Base-by-base conservation (phyloP, 2,797 vertebrate species). In the Eutrigla gurnardus region DNA sequence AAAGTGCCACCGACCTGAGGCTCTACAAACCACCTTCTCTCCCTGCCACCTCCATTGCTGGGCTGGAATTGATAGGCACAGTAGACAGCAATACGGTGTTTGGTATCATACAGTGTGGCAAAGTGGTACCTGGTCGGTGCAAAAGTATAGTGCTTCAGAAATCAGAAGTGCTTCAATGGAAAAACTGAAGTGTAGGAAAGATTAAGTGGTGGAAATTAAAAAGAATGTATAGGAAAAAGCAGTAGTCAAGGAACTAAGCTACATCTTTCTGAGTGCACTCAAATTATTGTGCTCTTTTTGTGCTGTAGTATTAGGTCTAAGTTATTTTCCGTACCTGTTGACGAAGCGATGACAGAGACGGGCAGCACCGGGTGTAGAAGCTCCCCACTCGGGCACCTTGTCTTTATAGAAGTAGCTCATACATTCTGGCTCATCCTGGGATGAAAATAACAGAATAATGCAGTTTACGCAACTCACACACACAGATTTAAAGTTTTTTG, bases 21-120 rank as follows among this genome's bases (percentile, higher is more conserved):
- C 82, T 95, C 95, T 1, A 95, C 86, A 80, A 94, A 95, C 95
- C 95, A 95, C 46, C 92, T 80, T 0, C 2, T 86, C 84, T 95
- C 94, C 46, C 94, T 85, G 52, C 94, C 94, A 0, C 95, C 94
- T 8, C 93, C 93, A 12, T 90, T 86, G 70, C 92, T 95, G 50
- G 92, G 80, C 83, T 92, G 73, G 84, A 95, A 95, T 2, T 80
- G 66, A 81, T 95, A 94, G 17, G 94, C 93, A 4, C 94, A 92
- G 86, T 95, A 95, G 62, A 94, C 90, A 11, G 94, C 93, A 12
- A 93, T 95, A 1, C 83, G 93, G 52, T 89, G 79, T 54, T 74
- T 66, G 35, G 92, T 94, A 91, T 94, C 91, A 6, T 95, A 95
- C 75, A 95, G 81, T 0, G 93, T 95, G 72, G 94, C 92, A 83